Evolutionary conservation across 2,797 vertebrate species (phyloP), one percentile per base, ranked within the genome.

Genomic region (Danio aesculapii): DNA sequence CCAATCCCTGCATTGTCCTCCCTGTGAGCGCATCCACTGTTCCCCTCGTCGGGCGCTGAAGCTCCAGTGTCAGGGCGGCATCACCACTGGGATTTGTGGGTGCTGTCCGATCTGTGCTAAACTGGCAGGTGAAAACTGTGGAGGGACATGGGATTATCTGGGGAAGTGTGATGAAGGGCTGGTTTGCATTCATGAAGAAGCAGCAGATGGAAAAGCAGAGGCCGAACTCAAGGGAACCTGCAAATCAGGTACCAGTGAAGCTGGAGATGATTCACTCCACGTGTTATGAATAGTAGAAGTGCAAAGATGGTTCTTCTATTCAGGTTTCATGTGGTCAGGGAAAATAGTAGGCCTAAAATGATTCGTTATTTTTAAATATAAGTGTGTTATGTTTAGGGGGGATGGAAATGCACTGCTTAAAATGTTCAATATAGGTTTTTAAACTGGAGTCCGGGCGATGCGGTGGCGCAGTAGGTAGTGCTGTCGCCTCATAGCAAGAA

Each of bases 91-190:
- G 0, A 76, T 94, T 14, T 94, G 92, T 1, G 92, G 92, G 81
- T 94, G 93, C 90, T 94, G 94, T 84, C 91, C 92, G 0, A 87
- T 86, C 0, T 94, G 93, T 47, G 92, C 93, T 84, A 85, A 82
- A n/a, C 84, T 73, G 0, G 85, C 83, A 43, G 92, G 89, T 13
- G 91, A 94, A 86, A 86, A 66, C 86, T 94, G 93, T 4, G 94
- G 93, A 6, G 94, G 93, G 2, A 81, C 87, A 0, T 94, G 93
- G 94, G 92, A 93, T 86, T 90, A 92, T 43, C 85, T 94, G 87
- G 93, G 94, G 13, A 94, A 93, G 84, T 94, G 93, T 50, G 93
- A 92, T 2, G 86, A 92, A 78, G 92, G 92, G 0, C 86, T 94
- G 85, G 84, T 92, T 84, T 93, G 93, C n/a, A 76, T 91, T 50